Percentiles rank a stretch among this genome's conserved stretches.
phyloP scores from a whole-genome alignment of 2,888 invertebrate genomes.

The Amblyteles armatorius region DNA sequence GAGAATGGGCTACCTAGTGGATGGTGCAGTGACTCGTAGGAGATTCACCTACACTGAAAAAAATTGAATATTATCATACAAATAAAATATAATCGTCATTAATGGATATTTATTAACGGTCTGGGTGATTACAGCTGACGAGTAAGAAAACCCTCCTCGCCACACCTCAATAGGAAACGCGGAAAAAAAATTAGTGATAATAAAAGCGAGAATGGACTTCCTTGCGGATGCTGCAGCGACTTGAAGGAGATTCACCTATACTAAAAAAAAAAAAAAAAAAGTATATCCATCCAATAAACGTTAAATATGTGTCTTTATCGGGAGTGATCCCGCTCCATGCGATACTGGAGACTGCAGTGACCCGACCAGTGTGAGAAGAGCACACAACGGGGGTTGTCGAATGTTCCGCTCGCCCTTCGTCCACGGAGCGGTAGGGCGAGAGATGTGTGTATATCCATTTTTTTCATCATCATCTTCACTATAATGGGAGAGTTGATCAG shows the following conservation, averaged over 20 bases:
- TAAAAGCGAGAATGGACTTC: neutral
- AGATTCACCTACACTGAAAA: neutral
- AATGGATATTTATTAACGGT: constrained; percentile 84
- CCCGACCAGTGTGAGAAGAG: constrained; percentile 79
- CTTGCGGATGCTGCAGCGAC: neutral
- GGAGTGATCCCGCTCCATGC: neutral
- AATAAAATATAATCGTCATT: constrained; percentile 68
- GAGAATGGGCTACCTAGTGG: neutral
- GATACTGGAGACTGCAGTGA: constrained; percentile 22
- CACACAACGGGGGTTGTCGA: constrained; percentile 73
- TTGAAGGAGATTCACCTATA: neutral
- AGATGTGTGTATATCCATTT: constrained; percentile 40
- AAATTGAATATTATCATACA: no score
- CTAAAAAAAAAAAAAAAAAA: neutral
- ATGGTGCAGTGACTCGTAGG: neutral
- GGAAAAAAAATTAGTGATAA: neutral
- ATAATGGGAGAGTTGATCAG: constrained; percentile 61
- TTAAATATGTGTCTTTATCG: neutral
- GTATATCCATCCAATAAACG: neutral
- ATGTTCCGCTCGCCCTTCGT: constrained; percentile 35
- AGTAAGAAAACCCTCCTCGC: constrained; percentile 35
- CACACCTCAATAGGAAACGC: constrained; percentile 1
- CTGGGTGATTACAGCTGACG: constrained; percentile 70
- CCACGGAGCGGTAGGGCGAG: constrained; percentile 44
- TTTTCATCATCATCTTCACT: constrained; percentile 30